These are phyloP conservation scores for Spilosoma lubricipeda DNA, from an alignment of 2,888 invertebrate species.

Conservation along the genomic window DNA sequence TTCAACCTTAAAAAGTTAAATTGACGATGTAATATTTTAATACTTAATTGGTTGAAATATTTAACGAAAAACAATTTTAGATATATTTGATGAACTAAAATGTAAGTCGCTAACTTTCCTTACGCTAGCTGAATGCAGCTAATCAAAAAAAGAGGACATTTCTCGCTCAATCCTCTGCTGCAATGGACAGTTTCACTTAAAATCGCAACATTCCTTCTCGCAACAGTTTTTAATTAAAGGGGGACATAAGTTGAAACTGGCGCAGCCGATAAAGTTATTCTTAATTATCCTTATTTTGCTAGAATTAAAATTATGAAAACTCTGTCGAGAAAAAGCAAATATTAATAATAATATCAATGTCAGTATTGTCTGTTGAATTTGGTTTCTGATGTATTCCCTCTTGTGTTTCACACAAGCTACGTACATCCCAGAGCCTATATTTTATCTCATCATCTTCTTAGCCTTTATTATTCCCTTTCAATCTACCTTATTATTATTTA, in stretches of 20 bases:
- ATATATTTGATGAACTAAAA: background rate
- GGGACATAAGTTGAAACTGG: background rate
- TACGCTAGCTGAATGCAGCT: background rate
- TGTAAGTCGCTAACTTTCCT: background rate
- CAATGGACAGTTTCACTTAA: background rate
- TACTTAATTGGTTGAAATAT: too few species aligned
- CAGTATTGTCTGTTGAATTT: background rate
- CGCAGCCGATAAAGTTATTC: background rate
- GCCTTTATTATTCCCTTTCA: too few species aligned
- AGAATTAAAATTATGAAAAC: background rate
- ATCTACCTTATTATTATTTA: background rate
- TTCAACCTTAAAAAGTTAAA: too few species aligned
- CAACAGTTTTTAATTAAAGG: background rate
- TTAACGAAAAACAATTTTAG: too few species aligned
- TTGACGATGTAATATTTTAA: too few species aligned
- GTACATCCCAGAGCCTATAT: background rate
- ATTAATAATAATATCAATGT: background rate
- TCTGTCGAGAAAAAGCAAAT: background rate
- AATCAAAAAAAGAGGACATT: background rate
- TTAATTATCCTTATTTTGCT: background rate
- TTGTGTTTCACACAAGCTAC: background rate
- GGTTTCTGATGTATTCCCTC: too few species aligned
- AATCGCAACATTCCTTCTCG: background rate
- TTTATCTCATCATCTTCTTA: too few species aligned
- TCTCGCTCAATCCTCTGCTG: background rate